A percentile compares a stretch with the other conserved stretches of the same genome.
These are phyloP conservation scores for Prochilodus magdalenae DNA, from an alignment of 2,113 vertebrate genomes.

Conservation along the genomic window DNA sequence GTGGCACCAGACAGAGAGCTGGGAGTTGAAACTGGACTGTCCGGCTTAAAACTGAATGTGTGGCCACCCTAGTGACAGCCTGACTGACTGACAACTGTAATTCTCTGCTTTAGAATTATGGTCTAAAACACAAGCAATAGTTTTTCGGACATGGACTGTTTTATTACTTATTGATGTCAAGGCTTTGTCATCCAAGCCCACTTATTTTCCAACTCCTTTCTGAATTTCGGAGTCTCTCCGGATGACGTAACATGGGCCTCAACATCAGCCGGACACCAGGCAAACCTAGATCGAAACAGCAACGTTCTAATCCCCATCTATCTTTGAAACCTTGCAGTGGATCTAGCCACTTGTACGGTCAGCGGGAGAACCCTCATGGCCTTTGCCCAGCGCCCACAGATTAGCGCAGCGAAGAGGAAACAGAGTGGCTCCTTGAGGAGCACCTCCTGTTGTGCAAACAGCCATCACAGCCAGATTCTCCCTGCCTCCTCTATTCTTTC, in stretches of 20 bases:
- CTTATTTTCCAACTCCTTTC: not conserved
- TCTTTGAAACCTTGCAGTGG: not conserved
- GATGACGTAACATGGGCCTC: not conserved
- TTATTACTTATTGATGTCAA: not conserved
- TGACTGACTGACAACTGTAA: no score
- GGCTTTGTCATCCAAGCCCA: no score
- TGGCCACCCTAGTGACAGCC: no score
- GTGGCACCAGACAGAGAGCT: no score
- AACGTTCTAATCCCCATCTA: not conserved
- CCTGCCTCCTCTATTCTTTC: constrained; percentile 49
- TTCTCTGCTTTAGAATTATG: no score
- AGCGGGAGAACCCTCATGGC: constrained; percentile 11
- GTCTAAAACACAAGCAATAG: no score
- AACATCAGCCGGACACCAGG: not conserved
- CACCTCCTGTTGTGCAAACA: constrained; percentile 43
- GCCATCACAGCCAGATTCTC: constrained; percentile 41
- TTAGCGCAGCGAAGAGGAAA: constrained; percentile 29
- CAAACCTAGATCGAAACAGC: not conserved
- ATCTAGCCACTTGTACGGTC: not conserved
- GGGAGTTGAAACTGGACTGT: no score
- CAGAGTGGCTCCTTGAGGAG: constrained; percentile 47
- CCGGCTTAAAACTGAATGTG: no score
- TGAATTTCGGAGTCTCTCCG: not conserved
- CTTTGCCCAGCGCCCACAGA: constrained; percentile 23
- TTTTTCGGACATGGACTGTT: not conserved